Conservation (phyloP, 2,113 vertebrate genomes). For the Thalassarche chlororhynchos region DNA sequence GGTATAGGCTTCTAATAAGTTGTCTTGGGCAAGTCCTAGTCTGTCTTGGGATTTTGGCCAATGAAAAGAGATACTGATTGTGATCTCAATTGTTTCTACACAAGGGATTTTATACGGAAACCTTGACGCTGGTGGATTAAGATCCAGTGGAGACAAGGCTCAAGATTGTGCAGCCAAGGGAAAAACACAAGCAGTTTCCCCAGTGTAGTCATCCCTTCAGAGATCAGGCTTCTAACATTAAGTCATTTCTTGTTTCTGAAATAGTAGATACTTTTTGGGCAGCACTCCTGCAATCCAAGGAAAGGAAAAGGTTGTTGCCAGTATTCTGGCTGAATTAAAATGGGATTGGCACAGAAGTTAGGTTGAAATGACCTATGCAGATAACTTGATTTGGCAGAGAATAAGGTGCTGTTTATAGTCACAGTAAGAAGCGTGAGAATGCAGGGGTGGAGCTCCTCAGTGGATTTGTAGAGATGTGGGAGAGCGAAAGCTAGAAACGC, state of each 20-base stretch:
- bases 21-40: not conserved
- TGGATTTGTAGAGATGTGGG: not conserved
- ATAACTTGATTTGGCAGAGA: constrained; percentile 23
- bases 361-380: not conserved
- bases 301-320: not conserved
- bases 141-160: not conserved
- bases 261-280: not conserved
- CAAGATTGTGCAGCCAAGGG: not conserved
- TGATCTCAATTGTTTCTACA: not conserved
- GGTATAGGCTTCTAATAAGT: not conserved
- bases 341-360: not conserved
- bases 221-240: not conserved
- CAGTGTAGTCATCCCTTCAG: not conserved
- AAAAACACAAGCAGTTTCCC: not conserved
- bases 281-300: not conserved
- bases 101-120: not conserved
- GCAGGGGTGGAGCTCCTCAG: constrained; percentile 23
- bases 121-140: not conserved
- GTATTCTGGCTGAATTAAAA: not conserved
- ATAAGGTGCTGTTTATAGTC: constrained; percentile 3
- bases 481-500: not conserved
- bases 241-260: constrained; percentile 24
- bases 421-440: constrained; percentile 21
- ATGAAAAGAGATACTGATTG: not conserved
- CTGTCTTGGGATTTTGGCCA: not conserved